These are phyloP conservation scores for Arctopsyche grandis DNA, from an alignment of 1,140 invertebrate genomes.

Conservation along the genomic window DNA sequence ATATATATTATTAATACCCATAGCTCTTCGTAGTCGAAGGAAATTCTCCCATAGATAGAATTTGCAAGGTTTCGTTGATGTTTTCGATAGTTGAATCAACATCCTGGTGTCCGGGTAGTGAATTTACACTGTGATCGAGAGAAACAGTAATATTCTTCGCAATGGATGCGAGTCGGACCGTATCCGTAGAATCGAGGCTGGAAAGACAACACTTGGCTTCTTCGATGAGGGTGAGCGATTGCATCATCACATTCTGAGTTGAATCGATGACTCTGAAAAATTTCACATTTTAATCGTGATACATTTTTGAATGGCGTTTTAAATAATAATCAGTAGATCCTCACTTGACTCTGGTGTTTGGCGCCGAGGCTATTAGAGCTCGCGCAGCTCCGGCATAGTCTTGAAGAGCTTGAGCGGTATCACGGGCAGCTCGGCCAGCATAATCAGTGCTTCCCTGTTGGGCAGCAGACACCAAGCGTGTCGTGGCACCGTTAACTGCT, in stretches of 20 bases:
- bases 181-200: conserved; percentile 67
- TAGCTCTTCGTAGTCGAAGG: conserved; percentile 79
- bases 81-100: conserved; percentile 86
- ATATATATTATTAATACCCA: conserved; percentile 62
- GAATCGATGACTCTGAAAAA: conserved; percentile 72
- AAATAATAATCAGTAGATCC: neutral
- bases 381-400: conserved; percentile 76
- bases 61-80: conserved; percentile 80
- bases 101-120: conserved; percentile 89
- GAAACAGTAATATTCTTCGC: conserved; percentile 73
- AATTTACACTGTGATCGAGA: conserved; percentile 77
- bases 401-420: conserved; percentile 80
- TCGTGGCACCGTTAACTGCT: conserved; percentile 73
- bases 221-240: conserved; percentile 80
- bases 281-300: too few species aligned
- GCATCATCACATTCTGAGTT: conserved; percentile 82
- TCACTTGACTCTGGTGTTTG: conserved; percentile 11
- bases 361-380: conserved; percentile 66
- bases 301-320: too few species aligned
- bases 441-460: conserved; percentile 86
- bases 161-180: conserved; percentile 70
- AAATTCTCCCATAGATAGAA: conserved; percentile 77
- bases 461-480: conserved; percentile 86
- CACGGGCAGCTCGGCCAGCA: conserved; percentile 82
- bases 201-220: conserved; percentile 70